Conservation (phyloP, 2,113 vertebrate species). For the Pantherophis guttatus region DNA sequence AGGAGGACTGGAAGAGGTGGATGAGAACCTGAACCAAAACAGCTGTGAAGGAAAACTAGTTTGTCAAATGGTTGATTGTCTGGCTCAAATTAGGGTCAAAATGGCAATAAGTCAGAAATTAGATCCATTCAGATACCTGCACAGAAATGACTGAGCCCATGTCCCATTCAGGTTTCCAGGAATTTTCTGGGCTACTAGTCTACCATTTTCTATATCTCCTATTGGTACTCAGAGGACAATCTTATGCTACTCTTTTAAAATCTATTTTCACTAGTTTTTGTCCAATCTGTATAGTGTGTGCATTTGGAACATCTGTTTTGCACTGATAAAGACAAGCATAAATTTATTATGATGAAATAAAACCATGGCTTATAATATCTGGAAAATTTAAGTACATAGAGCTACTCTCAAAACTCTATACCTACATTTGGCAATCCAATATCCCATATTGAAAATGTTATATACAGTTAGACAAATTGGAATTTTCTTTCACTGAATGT, state of each 20-base stretch:
- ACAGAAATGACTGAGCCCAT: not conserved
- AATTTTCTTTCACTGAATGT: not conserved
- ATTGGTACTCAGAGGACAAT: not conserved
- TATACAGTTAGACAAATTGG: not conserved
- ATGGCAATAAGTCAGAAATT: not conserved
- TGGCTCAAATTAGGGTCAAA: not conserved
- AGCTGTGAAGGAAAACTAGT: not conserved
- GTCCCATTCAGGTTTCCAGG: not conserved
- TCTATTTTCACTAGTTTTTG: not conserved
- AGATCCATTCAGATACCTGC: not conserved
- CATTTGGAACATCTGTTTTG: not conserved
- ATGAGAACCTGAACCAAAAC: not conserved
- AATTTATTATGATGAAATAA: not conserved
- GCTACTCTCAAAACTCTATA: not conserved
- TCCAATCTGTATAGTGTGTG: not conserved
- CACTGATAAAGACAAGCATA: not conserved
- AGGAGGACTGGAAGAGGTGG: not conserved
- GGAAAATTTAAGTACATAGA: not conserved
- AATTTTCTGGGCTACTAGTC: not conserved
- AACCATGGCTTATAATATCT: not conserved
- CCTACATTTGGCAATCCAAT: not conserved
- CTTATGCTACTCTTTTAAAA: not conserved
- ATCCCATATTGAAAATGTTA: not conserved
- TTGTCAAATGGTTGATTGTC: not conserved
- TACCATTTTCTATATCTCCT: not conserved